These are phyloP conservation scores for Hydrolagus affinis DNA, from an alignment of 2,113 vertebrate genomes.

Conservation along the genomic window DNA sequence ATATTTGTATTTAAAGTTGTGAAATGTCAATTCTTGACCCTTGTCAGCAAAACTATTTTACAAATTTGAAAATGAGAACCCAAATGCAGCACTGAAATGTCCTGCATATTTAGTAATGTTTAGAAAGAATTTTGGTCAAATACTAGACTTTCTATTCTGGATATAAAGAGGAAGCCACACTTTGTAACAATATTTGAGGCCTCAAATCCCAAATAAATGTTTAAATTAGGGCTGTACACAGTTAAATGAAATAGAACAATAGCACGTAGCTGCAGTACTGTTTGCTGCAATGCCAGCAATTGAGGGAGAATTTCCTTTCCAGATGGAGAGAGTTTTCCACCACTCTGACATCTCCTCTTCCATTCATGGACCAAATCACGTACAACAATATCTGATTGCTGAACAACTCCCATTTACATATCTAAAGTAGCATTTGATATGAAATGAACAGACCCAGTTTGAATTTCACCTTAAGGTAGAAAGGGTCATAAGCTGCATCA, in stretches of 20 bases:
- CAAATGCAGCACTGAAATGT: constrained; percentile 43
- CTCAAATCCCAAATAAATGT: constrained; percentile 22
- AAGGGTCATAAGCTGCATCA: constrained; percentile 52
- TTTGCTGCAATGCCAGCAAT: not conserved
- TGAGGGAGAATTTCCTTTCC: too few relatives aligned
- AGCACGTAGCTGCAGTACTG: not conserved
- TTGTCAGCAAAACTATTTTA: constrained; percentile 36
- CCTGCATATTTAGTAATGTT: constrained; percentile 34
- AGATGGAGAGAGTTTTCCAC: not conserved
- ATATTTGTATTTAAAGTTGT: constrained; percentile 15
- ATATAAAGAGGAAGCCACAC: constrained; percentile 17
- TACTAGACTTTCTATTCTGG: constrained; percentile 24
- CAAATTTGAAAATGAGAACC: constrained; percentile 37
- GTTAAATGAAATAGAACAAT: constrained; percentile 21
- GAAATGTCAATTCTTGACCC: not conserved
- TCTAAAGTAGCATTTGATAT: constrained; percentile 13
- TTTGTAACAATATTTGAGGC: constrained; percentile 23
- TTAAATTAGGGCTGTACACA: constrained; percentile 32
- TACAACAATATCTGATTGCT: not conserved
- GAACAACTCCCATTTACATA: constrained; percentile 1
- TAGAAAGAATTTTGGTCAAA: constrained; percentile 28
- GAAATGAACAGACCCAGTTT: constrained; percentile 30
- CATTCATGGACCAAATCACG: not conserved
- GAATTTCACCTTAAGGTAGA: constrained; percentile 16
- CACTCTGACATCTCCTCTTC: not conserved